phyloP scores from a whole-genome alignment of 1,140 invertebrate genomes.

The Drosophila santomea region DNA sequence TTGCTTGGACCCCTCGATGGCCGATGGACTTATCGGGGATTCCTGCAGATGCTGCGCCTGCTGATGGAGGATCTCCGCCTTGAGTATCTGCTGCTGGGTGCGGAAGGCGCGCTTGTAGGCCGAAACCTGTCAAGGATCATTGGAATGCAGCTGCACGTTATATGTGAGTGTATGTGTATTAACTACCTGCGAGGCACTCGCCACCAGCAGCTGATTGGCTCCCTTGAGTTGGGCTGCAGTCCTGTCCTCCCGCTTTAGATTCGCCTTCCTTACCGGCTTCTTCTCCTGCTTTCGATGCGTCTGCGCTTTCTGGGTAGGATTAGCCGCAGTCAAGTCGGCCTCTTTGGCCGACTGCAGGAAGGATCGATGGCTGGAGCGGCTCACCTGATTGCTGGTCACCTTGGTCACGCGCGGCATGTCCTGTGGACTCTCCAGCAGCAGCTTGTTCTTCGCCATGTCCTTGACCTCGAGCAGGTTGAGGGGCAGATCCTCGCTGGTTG shows the following conservation, averaged over 20 bases:
- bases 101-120: constrained; percentile 47
- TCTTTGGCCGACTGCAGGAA: constrained; percentile 5
- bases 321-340: too few species aligned
- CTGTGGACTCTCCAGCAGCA: background rate
- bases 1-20: background rate
- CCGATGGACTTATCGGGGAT: too few species aligned
- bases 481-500: background rate
- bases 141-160: background rate
- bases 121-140: constrained; percentile 8
- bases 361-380: constrained; percentile 34
- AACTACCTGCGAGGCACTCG: constrained; percentile 51
- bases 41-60: constrained; percentile 18
- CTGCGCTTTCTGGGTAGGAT: background rate
- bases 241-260: background rate
- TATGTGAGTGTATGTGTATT: background rate
- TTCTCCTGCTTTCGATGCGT: background rate
- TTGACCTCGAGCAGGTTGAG: background rate
- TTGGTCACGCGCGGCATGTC: background rate
- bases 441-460: background rate
- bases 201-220: constrained; percentile 32
- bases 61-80: constrained; percentile 40
- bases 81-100: constrained; percentile 44
- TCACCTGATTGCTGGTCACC: constrained; percentile 9
- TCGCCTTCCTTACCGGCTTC: background rate
- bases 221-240: constrained; percentile 4